Evolutionary conservation across 2,888 invertebrate species (phyloP).

Genomic region (Drosophila hamatofila): DNA sequence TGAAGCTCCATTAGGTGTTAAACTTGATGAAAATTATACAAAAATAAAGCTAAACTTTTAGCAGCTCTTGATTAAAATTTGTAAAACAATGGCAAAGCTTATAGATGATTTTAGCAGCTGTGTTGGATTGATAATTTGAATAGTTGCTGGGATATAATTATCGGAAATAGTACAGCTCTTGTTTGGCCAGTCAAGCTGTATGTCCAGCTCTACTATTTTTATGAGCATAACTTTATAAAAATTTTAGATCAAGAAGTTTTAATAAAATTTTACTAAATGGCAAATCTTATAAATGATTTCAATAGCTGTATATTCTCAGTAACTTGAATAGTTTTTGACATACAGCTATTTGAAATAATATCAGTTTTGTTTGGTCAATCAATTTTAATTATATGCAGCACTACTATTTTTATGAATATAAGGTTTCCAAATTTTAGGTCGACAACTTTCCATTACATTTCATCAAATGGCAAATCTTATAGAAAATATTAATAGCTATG

Average conservation of each 20-base stretch:
- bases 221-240: not conserved
- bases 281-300: not conserved
- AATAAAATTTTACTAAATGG: not conserved
- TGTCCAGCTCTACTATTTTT: not conserved
- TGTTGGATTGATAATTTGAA: not conserved
- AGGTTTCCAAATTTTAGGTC: not conserved
- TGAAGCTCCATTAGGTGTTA: constrained; percentile 9
- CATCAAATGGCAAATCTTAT: not conserved
- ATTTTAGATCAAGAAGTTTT: not conserved
- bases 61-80: not conserved
- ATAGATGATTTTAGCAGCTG: not conserved
- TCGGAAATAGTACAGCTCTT: not conserved
- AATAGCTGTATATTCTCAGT: not conserved
- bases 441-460: not conserved
- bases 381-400: not conserved
- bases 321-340: not conserved
- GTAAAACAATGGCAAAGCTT: not conserved
- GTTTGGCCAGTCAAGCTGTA: not conserved
- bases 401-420: not conserved
- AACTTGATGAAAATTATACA: constrained; percentile 6
- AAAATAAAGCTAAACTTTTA: not conserved
- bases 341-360: not conserved
- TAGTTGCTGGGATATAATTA: not conserved
- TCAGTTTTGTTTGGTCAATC: not conserved
- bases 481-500: not conserved